These are phyloP conservation scores for Catostomus latipinnis DNA, from an alignment of 2,797 vertebrate genomes.

Conservation along the genomic window DNA sequence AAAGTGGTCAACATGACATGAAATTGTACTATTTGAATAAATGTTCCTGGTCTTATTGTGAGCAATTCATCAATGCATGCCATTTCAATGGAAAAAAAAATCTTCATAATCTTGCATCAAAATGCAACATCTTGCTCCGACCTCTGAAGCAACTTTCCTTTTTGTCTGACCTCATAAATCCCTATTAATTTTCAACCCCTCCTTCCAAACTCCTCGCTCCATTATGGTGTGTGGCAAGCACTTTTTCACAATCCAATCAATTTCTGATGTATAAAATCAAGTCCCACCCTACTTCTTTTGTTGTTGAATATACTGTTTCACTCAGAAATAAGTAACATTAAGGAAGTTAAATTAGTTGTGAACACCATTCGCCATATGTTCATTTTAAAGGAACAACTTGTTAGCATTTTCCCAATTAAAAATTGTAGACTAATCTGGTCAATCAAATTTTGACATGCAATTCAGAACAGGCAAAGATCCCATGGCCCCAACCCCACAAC, in stretches of 20 bases:
- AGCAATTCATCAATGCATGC: not conserved
- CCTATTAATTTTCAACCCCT: not conserved
- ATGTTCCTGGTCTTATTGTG: not conserved
- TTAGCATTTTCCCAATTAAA: constrained; percentile 18
- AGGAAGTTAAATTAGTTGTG: not conserved
- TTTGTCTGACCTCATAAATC: not conserved
- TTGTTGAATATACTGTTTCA: not conserved
- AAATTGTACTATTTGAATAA: not conserved
- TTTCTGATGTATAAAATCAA: constrained; percentile 1
- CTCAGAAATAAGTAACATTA: too few species aligned
- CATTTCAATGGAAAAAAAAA: not conserved
- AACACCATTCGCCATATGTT: not conserved
- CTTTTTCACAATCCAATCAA: not conserved
- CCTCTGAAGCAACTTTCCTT: not conserved
- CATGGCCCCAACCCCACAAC: constrained; percentile 33
- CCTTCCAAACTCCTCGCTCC: not conserved
- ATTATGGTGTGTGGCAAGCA: not conserved
- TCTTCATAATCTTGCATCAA: not conserved
- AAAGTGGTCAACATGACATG: not conserved
- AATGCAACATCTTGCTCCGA: not conserved
- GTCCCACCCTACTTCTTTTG: not conserved
- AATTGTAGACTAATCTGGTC: constrained; percentile 55
- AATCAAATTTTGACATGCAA: constrained; percentile 64
- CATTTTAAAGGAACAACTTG: not conserved
- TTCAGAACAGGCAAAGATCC: constrained; percentile 55